Conservation (phyloP, 1,140 invertebrate species). For the Drosophila biarmipes region DNA sequence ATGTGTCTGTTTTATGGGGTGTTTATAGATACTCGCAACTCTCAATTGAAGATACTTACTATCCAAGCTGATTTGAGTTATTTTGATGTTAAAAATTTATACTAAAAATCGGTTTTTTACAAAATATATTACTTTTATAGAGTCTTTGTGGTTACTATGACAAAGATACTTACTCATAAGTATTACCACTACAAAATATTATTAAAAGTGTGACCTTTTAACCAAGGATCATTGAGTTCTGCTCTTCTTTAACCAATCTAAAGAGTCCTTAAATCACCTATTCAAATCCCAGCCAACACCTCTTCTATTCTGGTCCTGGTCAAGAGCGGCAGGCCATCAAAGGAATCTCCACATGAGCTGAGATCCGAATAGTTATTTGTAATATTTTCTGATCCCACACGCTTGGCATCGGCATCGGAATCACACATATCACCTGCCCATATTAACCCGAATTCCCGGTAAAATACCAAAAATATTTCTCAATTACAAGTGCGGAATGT, state of each 20-base stretch:
- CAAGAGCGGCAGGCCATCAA: conserved; percentile 45
- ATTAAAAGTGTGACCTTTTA: no score
- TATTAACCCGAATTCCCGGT: conserved; percentile 69
- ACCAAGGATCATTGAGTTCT: no score
- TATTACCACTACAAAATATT: no score
- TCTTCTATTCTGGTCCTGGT: conserved; percentile 1
- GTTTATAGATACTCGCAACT: no score
- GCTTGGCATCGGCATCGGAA: not conserved
- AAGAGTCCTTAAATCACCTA: conserved; percentile 8
- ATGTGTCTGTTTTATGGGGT: not conserved
- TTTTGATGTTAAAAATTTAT: no score
- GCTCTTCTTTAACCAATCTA: conserved; percentile 1
- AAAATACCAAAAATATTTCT: conserved; percentile 54
- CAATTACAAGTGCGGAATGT: conserved; percentile 66
- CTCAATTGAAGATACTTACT: no score
- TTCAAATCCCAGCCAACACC: conserved; percentile 29
- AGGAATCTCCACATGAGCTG: conserved; percentile 13
- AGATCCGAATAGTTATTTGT: conserved; percentile 49
- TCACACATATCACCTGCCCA: conserved; percentile 59
- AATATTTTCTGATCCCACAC: conserved; percentile 45
- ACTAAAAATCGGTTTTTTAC: no score
- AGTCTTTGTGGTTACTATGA: no score
- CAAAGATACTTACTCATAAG: no score
- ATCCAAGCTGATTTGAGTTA: no score
- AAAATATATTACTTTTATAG: no score